phyloP scores from a whole-genome alignment of 2,797 vertebrate species.

The Onychomys torridus region DNA sequence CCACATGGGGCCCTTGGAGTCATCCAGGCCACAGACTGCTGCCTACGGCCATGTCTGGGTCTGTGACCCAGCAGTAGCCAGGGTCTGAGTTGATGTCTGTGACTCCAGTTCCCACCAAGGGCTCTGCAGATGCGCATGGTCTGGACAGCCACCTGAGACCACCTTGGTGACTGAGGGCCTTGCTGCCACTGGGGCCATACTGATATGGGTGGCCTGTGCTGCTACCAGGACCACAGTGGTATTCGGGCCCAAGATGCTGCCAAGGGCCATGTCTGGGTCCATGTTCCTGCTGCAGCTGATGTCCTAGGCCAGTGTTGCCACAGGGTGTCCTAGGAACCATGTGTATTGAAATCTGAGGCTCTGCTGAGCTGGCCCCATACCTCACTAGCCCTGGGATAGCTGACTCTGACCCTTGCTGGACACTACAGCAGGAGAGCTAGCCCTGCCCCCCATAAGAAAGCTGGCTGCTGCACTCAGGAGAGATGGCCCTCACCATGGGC shows the following conservation, averaged over 20 bases:
- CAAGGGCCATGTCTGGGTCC: neutral
- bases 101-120: neutral
- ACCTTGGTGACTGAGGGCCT: neutral
- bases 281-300: neutral
- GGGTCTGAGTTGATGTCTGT: neutral
- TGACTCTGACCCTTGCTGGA: neutral
- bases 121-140: neutral
- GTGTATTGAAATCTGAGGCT: neutral
- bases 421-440: neutral
- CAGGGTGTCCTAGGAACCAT: neutral
- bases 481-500: neutral
- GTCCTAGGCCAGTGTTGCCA: neutral
- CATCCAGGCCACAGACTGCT: too few species aligned
- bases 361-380: neutral
- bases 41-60: neutral
- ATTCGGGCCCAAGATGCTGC: neutral
- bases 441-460: neutral
- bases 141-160: neutral
- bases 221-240: neutral
- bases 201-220: neutral
- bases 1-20: neutral
- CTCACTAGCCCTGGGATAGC: neutral
- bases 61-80: neutral
- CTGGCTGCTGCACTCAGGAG: neutral
- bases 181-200: neutral